Percentiles rank a stretch among this genome's conserved stretches.
Conservation (phyloP, 1,140 invertebrate species). For the Musca vetustissima region DNA sequence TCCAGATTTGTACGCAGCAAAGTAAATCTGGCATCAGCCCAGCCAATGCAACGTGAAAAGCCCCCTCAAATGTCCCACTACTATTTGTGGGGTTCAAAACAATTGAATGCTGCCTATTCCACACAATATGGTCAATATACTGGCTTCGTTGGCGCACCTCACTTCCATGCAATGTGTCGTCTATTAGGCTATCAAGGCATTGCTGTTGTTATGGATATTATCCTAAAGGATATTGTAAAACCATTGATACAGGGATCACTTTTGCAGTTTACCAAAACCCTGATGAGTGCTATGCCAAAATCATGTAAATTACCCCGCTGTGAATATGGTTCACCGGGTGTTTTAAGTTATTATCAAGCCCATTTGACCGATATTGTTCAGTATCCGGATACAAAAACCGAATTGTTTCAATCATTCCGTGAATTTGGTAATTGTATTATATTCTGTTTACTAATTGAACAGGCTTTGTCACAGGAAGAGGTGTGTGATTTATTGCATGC, state of each 20-base stretch:
- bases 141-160: constrained; percentile 89
- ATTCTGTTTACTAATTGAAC: constrained; percentile 95
- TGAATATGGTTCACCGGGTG: constrained; percentile 95
- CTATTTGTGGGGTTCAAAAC: constrained; percentile 96
- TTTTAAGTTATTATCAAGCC: constrained; percentile 94
- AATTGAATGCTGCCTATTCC: constrained; percentile 88
- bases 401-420: constrained; percentile 94
- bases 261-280: constrained; percentile 87
- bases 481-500: constrained; percentile 95
- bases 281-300: constrained; percentile 96
- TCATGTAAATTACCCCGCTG: constrained; percentile 92
- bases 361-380: constrained; percentile 95
- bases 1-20: constrained; percentile 74
- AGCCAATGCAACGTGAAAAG: constrained; percentile 86
- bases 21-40: constrained; percentile 79
- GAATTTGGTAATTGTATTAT: constrained; percentile 97
- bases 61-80: constrained; percentile 89
- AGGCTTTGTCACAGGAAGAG: constrained; percentile 93
- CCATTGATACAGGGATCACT: constrained; percentile 87
- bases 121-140: constrained; percentile 91
- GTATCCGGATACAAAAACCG: constrained; percentile 95
- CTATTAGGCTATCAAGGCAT: constrained; percentile 98
- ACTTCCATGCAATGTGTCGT: constrained; percentile 91
- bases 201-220: constrained; percentile 96
- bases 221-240: constrained; percentile 92